Evolutionary conservation across 2,113 vertebrate genomes (phyloP).

Genomic region (Poeciliopsis turrubarensis): DNA sequence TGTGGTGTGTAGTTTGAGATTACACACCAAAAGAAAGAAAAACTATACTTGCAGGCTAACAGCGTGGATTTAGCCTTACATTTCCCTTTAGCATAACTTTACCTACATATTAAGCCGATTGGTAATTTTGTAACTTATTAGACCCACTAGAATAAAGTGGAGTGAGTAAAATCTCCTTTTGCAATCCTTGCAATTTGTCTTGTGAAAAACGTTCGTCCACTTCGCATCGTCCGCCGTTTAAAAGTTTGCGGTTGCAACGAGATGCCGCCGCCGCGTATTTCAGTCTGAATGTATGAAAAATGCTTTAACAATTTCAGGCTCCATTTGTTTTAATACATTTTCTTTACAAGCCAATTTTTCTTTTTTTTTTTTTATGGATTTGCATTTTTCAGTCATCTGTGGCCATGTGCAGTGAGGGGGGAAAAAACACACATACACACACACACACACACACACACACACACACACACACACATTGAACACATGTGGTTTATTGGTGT

Average conservation of each 20-base stretch:
- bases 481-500: slow-evolving; percentile 1
- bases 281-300: no score
- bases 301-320: slow-evolving; percentile 6
- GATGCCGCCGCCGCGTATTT: no score
- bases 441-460: neutral
- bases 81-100: neutral
- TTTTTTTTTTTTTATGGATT: neutral
- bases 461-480: neutral
- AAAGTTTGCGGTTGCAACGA: neutral
- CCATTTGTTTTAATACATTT: slow-evolving; percentile 3
- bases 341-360: neutral
- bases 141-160: no score
- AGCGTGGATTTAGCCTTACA: no score
- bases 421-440: neutral
- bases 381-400: neutral
- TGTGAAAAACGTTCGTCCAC: no score
- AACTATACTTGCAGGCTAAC: no score
- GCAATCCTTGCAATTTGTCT: no score
- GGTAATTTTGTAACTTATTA: neutral
- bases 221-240: no score
- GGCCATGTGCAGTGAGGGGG: neutral
- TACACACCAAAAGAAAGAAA: no score
- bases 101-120: neutral
- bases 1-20: no score
- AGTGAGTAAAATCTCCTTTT: no score